These are phyloP conservation scores for Melospiza georgiana DNA, from an alignment of 2,113 vertebrate species.

Conservation along the genomic window DNA sequence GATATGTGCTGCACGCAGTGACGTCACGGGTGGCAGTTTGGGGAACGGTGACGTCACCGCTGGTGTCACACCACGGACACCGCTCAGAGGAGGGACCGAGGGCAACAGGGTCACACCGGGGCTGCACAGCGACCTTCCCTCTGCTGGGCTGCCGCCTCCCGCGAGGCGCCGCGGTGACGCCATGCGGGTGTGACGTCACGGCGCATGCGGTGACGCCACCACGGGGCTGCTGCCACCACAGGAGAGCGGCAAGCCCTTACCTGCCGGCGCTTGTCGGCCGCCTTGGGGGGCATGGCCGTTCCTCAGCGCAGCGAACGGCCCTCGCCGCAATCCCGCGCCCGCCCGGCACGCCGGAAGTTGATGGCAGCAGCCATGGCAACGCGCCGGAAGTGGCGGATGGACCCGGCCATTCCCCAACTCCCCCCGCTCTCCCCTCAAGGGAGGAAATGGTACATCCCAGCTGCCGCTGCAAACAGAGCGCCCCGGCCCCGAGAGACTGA, in stretches of 20 bases:
- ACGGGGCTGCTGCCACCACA: accelerated
- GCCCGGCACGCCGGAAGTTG: conserved; percentile 22
- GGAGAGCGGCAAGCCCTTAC: conserved; percentile 24
- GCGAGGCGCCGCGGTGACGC: background rate
- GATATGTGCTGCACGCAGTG: accelerated
- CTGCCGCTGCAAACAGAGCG: background rate
- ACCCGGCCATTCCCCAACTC: accelerated
- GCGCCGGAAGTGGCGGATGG: background rate
- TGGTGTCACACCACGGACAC: background rate
- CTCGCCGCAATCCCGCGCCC: background rate
- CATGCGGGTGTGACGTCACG: background rate
- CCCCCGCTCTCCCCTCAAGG: no score
- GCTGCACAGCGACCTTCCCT: background rate
- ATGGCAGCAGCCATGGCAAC: conserved; percentile 19
- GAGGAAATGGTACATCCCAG: background rate
- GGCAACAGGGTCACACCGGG: no score
- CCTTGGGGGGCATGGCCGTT: conserved; percentile 54
- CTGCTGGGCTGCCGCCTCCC: background rate
- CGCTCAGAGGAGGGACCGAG: no score
- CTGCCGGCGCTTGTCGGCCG: conserved; percentile 29
- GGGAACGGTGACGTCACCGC: accelerated
- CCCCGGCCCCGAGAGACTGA: background rate
- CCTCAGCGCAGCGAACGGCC: background rate
- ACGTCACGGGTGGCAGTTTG: accelerated
- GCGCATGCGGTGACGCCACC: accelerated